Percentiles rank a stretch among this genome's conserved stretches.
Evolutionary conservation across 2,888 invertebrate species (phyloP).

Genomic region (Acleris sparsana): DNA sequence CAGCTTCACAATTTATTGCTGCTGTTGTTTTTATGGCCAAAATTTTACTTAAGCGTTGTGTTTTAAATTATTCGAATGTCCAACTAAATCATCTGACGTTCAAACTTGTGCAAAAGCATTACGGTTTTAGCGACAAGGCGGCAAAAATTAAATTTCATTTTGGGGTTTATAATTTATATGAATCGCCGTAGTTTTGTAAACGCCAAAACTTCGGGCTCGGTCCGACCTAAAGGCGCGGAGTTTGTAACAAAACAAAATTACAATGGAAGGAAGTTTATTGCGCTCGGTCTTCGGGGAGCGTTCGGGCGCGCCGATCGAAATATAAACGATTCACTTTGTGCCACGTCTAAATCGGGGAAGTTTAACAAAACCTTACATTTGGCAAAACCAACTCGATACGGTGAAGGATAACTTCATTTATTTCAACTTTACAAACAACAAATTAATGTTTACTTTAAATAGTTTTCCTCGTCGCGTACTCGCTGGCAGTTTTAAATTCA

Average conservation of each 20-base stretch:
- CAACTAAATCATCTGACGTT: conserved; percentile 18
- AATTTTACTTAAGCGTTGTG: too few species aligned
- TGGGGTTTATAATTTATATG: conserved; percentile 66
- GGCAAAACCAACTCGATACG: conserved; percentile 38
- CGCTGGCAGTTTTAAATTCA: background rate
- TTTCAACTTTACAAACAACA: conserved; percentile 43
- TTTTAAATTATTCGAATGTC: background rate
- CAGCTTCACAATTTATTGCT: too few species aligned
- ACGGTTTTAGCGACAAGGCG: conserved; percentile 46
- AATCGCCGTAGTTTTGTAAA: conserved; percentile 64
- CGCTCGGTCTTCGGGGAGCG: conserved; percentile 51
- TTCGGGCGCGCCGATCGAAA: conserved; percentile 60
- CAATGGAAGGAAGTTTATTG: conserved; percentile 66
- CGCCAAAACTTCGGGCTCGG: conserved; percentile 62
- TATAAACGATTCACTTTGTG: conserved; percentile 65
- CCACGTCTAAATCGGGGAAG: conserved; percentile 52
- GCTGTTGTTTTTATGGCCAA: too few species aligned
- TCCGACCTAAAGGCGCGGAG: conserved; percentile 58
- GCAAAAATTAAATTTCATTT: conserved; percentile 67
- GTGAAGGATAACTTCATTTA: conserved; percentile 59
- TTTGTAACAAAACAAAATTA: conserved; percentile 72
- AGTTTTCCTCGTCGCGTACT: too few species aligned
- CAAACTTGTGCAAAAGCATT: conserved; percentile 32
- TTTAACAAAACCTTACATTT: conserved; percentile 53
- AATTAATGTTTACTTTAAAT: background rate